These are phyloP conservation scores for Neoascia interrupta DNA, from an alignment of 2,888 invertebrate genomes.

Conservation along the genomic window DNA sequence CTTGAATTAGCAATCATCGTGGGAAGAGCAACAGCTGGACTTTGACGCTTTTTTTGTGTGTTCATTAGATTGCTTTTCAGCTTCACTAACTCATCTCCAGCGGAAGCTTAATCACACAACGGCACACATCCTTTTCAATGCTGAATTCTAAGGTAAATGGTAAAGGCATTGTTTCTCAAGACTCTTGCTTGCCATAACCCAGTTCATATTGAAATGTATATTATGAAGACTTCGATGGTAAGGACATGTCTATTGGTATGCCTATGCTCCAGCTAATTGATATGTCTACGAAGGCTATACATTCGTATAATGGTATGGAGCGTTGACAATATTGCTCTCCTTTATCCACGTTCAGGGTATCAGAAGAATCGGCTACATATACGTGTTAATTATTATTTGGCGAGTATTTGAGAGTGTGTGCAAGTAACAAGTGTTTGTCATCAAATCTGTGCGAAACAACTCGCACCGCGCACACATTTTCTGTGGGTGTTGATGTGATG, in stretches of 20 bases:
- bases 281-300: neutral
- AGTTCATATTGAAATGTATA: constrained; percentile 30
- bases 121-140: neutral
- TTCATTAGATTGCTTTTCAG: neutral
- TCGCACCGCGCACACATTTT: neutral
- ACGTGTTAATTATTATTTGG: constrained; percentile 41
- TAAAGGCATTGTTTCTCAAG: constrained; percentile 10
- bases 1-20: constrained; percentile 33
- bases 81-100: neutral
- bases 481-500: constrained; percentile 46
- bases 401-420: neutral
- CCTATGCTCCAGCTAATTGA: constrained; percentile 3
- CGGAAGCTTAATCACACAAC: neutral
- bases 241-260: constrained; percentile 35
- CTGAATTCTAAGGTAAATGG: constrained; percentile 26
- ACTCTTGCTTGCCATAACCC: constrained; percentile 22
- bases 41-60: neutral
- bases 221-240: constrained; percentile 21
- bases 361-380: neutral
- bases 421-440: constrained; percentile 47
- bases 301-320: neutral
- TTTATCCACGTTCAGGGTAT: constrained; percentile 19
- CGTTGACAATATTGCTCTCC: constrained; percentile 38
- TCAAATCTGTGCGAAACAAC: constrained; percentile 31
- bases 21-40: constrained; percentile 38